A percentile compares a stretch with the other conserved stretches of the same genome.
These are phyloP conservation scores for Plotosus lineatus DNA, from an alignment of 2,113 vertebrate species.

Conservation along the genomic window DNA sequence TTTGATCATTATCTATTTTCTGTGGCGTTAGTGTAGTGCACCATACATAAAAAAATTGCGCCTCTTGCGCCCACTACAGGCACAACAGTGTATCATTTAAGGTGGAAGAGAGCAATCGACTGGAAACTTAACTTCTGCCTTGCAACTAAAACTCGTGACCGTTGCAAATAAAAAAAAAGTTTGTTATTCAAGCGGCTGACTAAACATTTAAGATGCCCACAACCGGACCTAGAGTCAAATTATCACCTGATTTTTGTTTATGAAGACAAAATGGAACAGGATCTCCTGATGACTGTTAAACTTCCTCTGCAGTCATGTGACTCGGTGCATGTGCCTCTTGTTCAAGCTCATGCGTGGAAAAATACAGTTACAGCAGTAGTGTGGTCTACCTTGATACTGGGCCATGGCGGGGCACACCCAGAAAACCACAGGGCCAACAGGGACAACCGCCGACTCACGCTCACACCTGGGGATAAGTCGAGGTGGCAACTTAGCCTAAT, in stretches of 20 bases:
- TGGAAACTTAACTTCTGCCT: background rate
- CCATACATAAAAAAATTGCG: no score
- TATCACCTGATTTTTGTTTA: conserved; percentile 20
- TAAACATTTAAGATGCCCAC: background rate
- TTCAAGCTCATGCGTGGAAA: background rate
- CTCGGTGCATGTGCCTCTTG: background rate
- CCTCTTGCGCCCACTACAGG: background rate
- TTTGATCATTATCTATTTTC: no score
- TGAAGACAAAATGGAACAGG: background rate
- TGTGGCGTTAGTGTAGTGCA: no score
- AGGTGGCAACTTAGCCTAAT: no score
- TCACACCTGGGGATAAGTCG: no score
- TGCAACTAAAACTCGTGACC: conserved; percentile 48
- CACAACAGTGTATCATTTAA: background rate
- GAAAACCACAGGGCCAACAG: no score
- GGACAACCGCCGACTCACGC: no score
- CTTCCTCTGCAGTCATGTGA: conserved; percentile 6
- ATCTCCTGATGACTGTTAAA: background rate
- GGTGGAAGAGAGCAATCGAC: background rate
- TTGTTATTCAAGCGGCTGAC: conserved; percentile 8
- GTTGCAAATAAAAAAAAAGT: background rate
- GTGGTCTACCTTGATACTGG: background rate
- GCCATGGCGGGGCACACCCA: no score
- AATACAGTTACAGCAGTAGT: background rate
- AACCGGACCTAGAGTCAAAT: background rate